Evolutionary conservation across 2,888 invertebrate species (phyloP).

Genomic region (Anorthoa munda): DNA sequence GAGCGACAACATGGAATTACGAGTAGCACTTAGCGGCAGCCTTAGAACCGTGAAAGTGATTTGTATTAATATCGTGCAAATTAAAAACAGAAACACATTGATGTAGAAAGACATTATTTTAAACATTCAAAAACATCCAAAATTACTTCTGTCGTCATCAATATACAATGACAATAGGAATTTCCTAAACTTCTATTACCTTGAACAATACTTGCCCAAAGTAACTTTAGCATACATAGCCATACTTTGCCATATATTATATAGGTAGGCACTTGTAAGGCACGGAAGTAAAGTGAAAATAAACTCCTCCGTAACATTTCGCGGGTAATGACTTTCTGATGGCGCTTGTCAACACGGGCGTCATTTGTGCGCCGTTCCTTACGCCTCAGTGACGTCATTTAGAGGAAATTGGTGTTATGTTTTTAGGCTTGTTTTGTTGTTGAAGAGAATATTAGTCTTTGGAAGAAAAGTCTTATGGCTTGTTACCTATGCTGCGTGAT

Average conservation of each 20-base stretch:
- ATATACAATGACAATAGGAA: background rate
- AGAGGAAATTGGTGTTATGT: background rate
- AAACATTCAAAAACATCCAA: background rate
- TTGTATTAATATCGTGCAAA: too few species aligned
- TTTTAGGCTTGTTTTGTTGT: background rate
- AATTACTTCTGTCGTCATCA: background rate
- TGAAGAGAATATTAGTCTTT: background rate
- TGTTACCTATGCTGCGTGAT: background rate
- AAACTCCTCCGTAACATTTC: constrained; percentile 18
- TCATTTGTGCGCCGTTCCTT: constrained; percentile 4
- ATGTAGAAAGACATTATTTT: background rate
- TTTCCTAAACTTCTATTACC: background rate
- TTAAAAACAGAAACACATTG: too few species aligned
- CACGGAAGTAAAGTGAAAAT: constrained; percentile 5
- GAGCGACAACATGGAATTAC: too few species aligned
- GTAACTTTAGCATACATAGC: background rate
- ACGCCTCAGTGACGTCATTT: constrained; percentile 10
- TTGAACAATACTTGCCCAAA: constrained; percentile 11
- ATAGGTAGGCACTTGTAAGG: background rate
- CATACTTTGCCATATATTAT: too few species aligned
- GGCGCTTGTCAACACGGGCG: constrained; percentile 40
- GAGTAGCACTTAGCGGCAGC: too few species aligned
- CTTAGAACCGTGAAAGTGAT: too few species aligned
- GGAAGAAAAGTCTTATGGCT: background rate
- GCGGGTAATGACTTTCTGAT: constrained; percentile 57